Evolutionary conservation across 2,797 vertebrate genomes (phyloP).

Genomic region (Eleutherodactylus coqui): DNA sequence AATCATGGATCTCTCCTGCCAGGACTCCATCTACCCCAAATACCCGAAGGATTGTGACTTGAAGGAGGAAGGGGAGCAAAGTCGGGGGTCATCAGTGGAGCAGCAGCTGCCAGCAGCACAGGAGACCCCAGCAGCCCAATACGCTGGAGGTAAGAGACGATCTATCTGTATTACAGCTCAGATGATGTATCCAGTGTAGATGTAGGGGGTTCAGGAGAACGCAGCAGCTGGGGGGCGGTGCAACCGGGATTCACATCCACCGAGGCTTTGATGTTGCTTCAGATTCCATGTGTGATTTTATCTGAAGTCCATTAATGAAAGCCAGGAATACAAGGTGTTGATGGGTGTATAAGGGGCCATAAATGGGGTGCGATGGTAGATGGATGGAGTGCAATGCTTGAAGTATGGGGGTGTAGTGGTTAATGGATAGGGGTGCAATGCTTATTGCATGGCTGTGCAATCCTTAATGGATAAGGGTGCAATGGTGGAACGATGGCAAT

Average conservation of each 20-base stretch:
- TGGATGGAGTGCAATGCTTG: not conserved
- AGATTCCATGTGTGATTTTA: not conserved
- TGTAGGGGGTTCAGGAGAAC: not conserved
- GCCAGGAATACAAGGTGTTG: too few species aligned
- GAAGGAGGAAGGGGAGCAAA: conserved; percentile 77
- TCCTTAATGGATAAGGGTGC: not conserved
- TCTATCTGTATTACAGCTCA: not conserved
- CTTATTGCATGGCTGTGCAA: too few species aligned
- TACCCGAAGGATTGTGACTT: conserved; percentile 85
- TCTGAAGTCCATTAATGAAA: too few species aligned
- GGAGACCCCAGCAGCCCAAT: conserved; percentile 79
- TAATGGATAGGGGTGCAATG: not conserved
- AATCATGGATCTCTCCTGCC: conserved; percentile 87
- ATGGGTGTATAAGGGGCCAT: not conserved
- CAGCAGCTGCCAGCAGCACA: conserved; percentile 74
- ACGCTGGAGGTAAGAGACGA: conserved; percentile 83
- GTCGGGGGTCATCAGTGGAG: conserved; percentile 64
- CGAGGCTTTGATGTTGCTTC: not conserved
- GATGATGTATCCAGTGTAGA: not conserved
- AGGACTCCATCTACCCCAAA: conserved; percentile 87
- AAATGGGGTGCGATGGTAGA: not conserved
- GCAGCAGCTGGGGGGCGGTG: not conserved
- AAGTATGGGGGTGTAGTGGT: not conserved
- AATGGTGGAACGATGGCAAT: not conserved
- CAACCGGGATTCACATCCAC: not conserved